Conservation (phyloP, 2,888 invertebrate species). For the Epicampocera succincta region DNA sequence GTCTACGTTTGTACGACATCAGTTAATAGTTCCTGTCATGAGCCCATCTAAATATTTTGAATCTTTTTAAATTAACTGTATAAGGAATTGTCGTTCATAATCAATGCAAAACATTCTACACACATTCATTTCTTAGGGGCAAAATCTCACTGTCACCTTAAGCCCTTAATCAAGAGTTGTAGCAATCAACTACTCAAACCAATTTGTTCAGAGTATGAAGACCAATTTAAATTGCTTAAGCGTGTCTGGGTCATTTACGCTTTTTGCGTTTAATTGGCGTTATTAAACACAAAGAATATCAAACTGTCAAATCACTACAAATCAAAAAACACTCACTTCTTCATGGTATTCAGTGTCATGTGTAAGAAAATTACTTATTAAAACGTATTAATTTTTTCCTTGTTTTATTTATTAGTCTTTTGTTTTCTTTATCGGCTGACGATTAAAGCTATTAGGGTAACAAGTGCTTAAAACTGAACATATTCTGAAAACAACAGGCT, state of each 20-base stretch:
- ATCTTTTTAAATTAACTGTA: too few relatives aligned
- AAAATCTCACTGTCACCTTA: background rate
- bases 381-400: constrained; percentile 59
- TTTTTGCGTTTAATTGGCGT: too few relatives aligned
- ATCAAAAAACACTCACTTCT: constrained; percentile 11
- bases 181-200: constrained; percentile 12
- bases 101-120: too few relatives aligned
- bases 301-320: constrained; percentile 33
- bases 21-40: too few relatives aligned
- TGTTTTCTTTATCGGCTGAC: constrained; percentile 63
- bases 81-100: too few relatives aligned
- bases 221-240: constrained; percentile 55
- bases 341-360: constrained; percentile 33
- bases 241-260: constrained; percentile 60
- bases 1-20: too few relatives aligned
- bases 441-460: constrained; percentile 66
- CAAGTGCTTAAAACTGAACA: constrained; percentile 61
- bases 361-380: constrained; percentile 57
- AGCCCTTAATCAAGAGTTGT: background rate
- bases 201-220: constrained; percentile 11
- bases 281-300: constrained; percentile 21
- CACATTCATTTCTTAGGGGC: too few relatives aligned
- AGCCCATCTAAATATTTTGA: too few relatives aligned
- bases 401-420: constrained; percentile 24
- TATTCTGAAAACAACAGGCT: background rate